Evolutionary conservation across 2,888 invertebrate species (phyloP).

Genomic region (Apodemia hepburni): DNA sequence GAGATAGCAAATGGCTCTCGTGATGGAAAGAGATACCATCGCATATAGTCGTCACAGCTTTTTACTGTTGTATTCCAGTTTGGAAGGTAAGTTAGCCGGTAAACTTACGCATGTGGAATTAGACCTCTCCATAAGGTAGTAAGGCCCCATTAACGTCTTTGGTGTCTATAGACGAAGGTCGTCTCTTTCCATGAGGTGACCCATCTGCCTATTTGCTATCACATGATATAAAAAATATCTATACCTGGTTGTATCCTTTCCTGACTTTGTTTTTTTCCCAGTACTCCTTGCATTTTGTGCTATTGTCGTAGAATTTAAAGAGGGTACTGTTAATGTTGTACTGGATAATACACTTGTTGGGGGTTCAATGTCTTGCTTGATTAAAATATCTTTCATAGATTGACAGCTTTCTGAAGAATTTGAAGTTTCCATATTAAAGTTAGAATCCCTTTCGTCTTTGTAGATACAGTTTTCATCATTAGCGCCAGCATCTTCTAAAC

Average conservation of each 20-base stretch:
- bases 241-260: constrained; percentile 68
- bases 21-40: too few species aligned
- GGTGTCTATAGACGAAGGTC: too few species aligned
- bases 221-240: not conserved
- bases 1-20: not conserved
- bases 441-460: constrained; percentile 70
- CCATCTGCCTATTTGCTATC: too few species aligned
- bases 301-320: constrained; percentile 53
- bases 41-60: too few species aligned
- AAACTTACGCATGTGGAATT: too few species aligned
- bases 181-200: too few species aligned
- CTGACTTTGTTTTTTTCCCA: constrained; percentile 60
- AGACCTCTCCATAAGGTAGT: too few species aligned
- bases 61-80: too few species aligned
- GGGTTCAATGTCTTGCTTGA: constrained; percentile 58
- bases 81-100: too few species aligned
- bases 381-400: constrained; percentile 61
- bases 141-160: not conserved
- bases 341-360: constrained; percentile 53
- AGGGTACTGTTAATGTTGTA: constrained; percentile 45
- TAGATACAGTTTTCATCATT: constrained; percentile 73
- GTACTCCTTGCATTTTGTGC: constrained; percentile 50
- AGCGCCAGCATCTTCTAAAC: constrained; percentile 67
- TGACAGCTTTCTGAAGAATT: constrained; percentile 74
- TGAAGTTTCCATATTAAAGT: constrained; percentile 73